Conservation (phyloP, 1,140 invertebrate species). For the Melanaphis sacchari region DNA sequence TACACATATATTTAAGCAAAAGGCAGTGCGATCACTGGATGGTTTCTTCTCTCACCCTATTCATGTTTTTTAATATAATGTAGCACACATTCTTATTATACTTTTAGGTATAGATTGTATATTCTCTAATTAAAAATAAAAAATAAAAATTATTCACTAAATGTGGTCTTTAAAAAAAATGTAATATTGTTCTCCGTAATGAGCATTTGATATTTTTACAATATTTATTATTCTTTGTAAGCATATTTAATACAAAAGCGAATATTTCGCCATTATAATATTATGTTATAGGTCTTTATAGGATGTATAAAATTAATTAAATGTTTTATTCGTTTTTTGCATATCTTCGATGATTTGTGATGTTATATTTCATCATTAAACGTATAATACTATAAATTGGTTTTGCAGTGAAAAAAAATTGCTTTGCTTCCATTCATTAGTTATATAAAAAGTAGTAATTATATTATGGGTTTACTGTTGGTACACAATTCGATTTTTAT, state of each 20-base stretch:
- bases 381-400: not conserved
- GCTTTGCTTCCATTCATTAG: not conserved
- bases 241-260: not conserved
- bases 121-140: too few species aligned
- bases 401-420: not conserved
- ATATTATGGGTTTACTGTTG: not conserved
- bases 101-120: too few species aligned
- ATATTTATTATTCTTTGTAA: not conserved
- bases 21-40: too few species aligned
- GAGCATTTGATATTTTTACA: not conserved
- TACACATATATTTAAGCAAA: too few species aligned
- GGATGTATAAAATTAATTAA: not conserved
- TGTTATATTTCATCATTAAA: not conserved
- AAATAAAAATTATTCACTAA: not conserved
- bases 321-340: not conserved
- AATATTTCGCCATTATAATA: not conserved
- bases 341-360: not conserved
- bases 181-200: not conserved
- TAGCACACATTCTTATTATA: too few species aligned
- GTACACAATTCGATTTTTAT: not conserved
- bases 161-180: not conserved
- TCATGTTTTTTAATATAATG: too few species aligned
- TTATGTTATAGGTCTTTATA: not conserved
- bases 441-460: not conserved
- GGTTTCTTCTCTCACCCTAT: too few species aligned